Conservation (phyloP, 2,113 vertebrate genomes). For the Hyla sarda region DNA sequence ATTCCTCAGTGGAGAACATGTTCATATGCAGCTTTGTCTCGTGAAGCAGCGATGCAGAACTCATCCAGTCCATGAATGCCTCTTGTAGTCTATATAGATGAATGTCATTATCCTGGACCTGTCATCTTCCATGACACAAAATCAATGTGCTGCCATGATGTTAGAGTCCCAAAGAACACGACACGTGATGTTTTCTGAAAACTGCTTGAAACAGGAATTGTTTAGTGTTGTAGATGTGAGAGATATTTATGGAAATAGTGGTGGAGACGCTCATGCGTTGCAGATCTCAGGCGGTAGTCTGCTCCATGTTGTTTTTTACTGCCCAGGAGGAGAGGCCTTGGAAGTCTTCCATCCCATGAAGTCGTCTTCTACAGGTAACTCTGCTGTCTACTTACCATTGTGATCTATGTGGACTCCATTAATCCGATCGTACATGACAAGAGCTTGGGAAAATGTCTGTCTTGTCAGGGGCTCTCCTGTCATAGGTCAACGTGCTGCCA, state of each 20-base stretch:
- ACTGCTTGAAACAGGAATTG: slow-evolving; percentile 1
- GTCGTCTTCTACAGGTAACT: no score
- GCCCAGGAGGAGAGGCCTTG: background rate
- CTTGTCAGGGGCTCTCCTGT: no score
- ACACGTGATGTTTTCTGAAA: slow-evolving; percentile 47
- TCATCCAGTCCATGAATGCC: slow-evolving; percentile 11
- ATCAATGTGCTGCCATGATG: slow-evolving; percentile 53
- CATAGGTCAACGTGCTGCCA: no score
- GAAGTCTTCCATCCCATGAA: background rate
- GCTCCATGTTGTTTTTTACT: background rate
- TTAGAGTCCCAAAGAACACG: slow-evolving; percentile 27
- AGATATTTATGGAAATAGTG: background rate
- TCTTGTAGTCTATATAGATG: slow-evolving; percentile 12
- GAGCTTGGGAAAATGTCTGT: no score
- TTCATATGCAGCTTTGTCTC: background rate
- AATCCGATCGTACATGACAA: no score
- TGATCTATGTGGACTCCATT: background rate
- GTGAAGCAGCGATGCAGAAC: slow-evolving; percentile 28
- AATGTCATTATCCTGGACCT: slow-evolving; percentile 20
- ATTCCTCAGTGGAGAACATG: no score
- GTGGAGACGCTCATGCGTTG: background rate
- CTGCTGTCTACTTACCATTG: background rate
- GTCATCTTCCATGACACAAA: slow-evolving; percentile 44
- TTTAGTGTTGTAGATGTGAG: background rate
- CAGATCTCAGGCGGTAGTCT: background rate